These are phyloP conservation scores for Paralichthys olivaceus DNA, from an alignment of 2,113 vertebrate genomes.

Conservation along the genomic window DNA sequence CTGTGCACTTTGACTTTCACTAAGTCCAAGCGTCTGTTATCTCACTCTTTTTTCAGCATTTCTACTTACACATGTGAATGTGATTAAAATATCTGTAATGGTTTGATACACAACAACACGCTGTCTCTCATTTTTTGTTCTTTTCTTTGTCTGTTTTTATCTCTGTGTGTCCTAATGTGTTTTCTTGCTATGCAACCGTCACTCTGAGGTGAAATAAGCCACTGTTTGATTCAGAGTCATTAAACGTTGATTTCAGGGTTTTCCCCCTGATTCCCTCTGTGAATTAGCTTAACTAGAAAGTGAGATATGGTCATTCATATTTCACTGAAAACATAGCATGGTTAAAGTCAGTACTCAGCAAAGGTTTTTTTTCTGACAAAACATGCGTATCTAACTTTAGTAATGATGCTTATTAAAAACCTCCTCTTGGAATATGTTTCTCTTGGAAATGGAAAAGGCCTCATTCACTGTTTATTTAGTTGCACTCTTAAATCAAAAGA, in stretches of 20 bases:
- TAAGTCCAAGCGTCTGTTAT: background rate
- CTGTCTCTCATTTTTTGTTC: slow-evolving; percentile 14
- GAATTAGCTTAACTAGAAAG: slow-evolving; percentile 11
- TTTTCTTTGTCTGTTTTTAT: slow-evolving; percentile 7
- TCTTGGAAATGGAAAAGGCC: background rate
- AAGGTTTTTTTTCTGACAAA: background rate
- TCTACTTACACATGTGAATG: slow-evolving; percentile 14
- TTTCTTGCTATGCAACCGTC: slow-evolving; percentile 58
- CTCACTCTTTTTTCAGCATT: background rate
- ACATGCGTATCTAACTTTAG: background rate
- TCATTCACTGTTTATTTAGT: background rate
- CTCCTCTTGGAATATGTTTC: background rate
- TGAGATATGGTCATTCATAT: slow-evolving; percentile 1
- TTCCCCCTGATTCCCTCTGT: slow-evolving; percentile 40
- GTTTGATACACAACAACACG: background rate
- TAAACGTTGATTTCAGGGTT: slow-evolving; percentile 38
- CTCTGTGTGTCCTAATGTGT: slow-evolving; percentile 29
- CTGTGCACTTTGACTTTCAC: background rate
- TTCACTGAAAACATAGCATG: background rate
- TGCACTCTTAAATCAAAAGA: background rate
- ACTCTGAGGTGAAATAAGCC: slow-evolving; percentile 56
- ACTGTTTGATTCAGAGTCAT: slow-evolving; percentile 43
- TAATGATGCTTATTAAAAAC: background rate
- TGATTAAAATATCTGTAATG: slow-evolving; percentile 12
- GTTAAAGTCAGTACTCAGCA: background rate